Conservation (phyloP, 2,797 vertebrate genomes). For the Enteromius anoplus region DNA sequence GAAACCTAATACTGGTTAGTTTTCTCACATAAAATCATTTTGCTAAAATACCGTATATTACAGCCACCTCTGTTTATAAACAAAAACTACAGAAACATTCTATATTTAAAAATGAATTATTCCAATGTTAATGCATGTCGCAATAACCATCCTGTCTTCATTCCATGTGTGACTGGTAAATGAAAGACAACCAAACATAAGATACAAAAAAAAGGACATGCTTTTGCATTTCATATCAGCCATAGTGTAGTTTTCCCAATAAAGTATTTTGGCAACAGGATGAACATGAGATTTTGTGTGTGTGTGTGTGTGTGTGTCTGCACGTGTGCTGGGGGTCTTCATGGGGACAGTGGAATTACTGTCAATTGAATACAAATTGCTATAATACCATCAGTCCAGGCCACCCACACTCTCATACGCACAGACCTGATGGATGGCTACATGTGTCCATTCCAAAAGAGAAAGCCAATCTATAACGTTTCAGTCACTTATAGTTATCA, state of each 20-base stretch:
- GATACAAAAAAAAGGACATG: background rate
- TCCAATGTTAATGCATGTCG: background rate
- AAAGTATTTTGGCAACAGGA: background rate
- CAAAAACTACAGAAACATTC: background rate
- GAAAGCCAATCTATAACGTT: constrained; percentile 60
- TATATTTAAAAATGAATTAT: background rate
- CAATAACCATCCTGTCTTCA: background rate
- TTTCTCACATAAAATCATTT: background rate
- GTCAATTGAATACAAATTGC: constrained; percentile 77
- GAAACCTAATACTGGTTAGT: background rate
- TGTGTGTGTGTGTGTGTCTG: constrained; percentile 40
- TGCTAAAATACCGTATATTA: background rate
- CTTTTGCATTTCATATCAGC: background rate
- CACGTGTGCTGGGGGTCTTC: background rate
- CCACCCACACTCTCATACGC: constrained; percentile 67
- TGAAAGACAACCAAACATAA: background rate
- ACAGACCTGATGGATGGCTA: constrained; percentile 75
- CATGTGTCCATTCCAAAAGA: constrained; percentile 75
- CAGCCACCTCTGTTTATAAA: background rate
- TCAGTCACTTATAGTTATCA: constrained; percentile 55
- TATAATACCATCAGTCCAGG: constrained; percentile 70
- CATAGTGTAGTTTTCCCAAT: background rate
- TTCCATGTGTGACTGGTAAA: background rate
- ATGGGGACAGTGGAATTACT: constrained; percentile 68
- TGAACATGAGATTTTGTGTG: constrained; percentile 17